A percentile compares a stretch with the other conserved stretches of the same genome.
Evolutionary conservation across 2,888 invertebrate genomes (phyloP).

Genomic region (Metallyticus violacea): DNA sequence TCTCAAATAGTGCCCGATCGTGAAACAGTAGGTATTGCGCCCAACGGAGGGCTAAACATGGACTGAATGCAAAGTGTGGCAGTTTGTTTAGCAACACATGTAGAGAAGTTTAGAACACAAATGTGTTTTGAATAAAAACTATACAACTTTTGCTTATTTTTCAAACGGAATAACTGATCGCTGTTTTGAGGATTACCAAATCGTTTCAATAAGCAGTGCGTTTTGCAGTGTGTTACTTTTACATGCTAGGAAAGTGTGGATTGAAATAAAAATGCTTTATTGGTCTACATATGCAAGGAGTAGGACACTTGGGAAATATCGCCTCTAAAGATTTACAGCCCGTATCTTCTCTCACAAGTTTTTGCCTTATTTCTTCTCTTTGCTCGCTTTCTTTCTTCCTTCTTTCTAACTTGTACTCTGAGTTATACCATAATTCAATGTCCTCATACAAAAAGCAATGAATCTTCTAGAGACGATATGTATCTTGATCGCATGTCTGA

Average conservation of each 20-base stretch:
- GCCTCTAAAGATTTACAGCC: not conserved
- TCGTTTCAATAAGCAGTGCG: not conserved
- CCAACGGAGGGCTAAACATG: too few species aligned
- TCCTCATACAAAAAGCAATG: not conserved
- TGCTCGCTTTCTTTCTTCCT: not conserved
- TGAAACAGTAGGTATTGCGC: too few species aligned
- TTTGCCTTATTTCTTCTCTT: not conserved
- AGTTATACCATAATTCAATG: not conserved
- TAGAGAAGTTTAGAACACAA: not conserved
- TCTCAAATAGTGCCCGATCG: too few species aligned
- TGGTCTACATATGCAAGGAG: not conserved
- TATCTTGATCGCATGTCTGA: not conserved
- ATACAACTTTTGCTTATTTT: not conserved
- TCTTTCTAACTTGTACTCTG: not conserved
- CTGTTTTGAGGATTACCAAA: not conserved
- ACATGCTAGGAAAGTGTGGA: not conserved
- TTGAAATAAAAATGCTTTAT: too few species aligned
- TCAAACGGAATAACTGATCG: not conserved
- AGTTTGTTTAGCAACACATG: too few species aligned
- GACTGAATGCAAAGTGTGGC: too few species aligned
- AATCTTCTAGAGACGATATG: not conserved
- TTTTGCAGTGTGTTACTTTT: not conserved
- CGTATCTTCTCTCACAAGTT: not conserved
- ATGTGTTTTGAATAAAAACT: too few species aligned
- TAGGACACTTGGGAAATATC: not conserved